Evolutionary conservation across 64 coral and sea anemone genomes (phyloP).

Genomic region (Montipora foliosa): DNA sequence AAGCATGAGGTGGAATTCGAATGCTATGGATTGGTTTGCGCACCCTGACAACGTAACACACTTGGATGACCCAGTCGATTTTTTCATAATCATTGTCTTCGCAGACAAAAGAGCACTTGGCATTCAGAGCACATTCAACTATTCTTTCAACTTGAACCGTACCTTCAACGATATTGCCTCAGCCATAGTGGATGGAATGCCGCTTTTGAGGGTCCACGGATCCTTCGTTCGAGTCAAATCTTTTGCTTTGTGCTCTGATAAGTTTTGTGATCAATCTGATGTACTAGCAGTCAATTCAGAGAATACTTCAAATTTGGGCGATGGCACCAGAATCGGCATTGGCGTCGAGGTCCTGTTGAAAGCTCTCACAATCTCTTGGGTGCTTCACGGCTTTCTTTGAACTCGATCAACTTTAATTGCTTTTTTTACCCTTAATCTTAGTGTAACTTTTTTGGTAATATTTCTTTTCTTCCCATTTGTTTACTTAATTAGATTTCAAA

Average conservation of each 20-base stretch:
- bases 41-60: neutral
- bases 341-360: neutral
- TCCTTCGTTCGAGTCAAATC: constrained; percentile 66
- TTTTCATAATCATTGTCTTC: constrained; percentile 55
- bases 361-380: neutral
- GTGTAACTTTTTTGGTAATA: too few species aligned
- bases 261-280: constrained; percentile 45
- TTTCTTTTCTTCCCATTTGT: too few species aligned
- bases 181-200: constrained; percentile 33
- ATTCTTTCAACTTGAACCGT: constrained; percentile 24
- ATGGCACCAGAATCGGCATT: neutral
- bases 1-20: constrained; percentile 42
- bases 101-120: constrained; percentile 64
- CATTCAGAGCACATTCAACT: neutral
- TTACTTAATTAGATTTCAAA: too few species aligned
- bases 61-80: neutral
- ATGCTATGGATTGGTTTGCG: constrained; percentile 70
- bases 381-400: neutral
- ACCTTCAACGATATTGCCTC: constrained; percentile 33
- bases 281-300: constrained; percentile 11
- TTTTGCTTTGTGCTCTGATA: constrained; percentile 44
- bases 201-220: constrained; percentile 50
- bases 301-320: neutral
- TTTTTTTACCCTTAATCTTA: neutral
- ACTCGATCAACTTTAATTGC: neutral